A percentile compares a stretch with the other conserved stretches of the same genome.
These are phyloP conservation scores for Spea bombifrons DNA, from an alignment of 2,113 vertebrate genomes.

Conservation along the genomic window DNA sequence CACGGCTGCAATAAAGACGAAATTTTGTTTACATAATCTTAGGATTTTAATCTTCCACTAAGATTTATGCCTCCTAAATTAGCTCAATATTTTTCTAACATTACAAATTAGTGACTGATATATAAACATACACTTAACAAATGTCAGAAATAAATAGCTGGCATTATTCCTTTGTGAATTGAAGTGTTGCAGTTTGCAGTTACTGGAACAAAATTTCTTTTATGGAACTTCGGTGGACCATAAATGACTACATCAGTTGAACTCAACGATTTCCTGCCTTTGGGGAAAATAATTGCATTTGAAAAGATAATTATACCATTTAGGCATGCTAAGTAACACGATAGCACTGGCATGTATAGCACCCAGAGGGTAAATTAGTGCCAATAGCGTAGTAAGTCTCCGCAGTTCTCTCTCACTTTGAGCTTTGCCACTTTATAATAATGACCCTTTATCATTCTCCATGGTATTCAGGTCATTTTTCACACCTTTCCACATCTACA, in stretches of 20 bases:
- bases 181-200: conserved; percentile 48
- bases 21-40: conserved; percentile 33
- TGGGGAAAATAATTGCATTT: conserved; percentile 46
- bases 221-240: conserved; percentile 46
- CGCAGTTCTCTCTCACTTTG: not conserved
- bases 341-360: conserved; percentile 38
- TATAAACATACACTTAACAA: conserved; percentile 45
- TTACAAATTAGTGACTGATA: conserved; percentile 43
- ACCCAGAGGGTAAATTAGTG: conserved; percentile 27
- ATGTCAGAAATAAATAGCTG: conserved; percentile 46
- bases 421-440: not conserved
- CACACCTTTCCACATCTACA: not conserved
- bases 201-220: conserved; percentile 47
- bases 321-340: conserved; percentile 42
- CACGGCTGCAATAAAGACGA: conserved; percentile 25
- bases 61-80: conserved; percentile 39
- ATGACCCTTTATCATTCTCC: not conserved
- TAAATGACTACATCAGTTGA: conserved; percentile 46
- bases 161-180: conserved; percentile 48
- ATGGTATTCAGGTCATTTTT: not conserved
- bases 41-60: conserved; percentile 35
- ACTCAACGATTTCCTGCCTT: conserved; percentile 45
- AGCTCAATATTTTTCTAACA: conserved; percentile 45
- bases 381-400: conserved; percentile 18
- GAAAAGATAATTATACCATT: conserved; percentile 48